These are phyloP conservation scores for Trachelus stipa DNA, from an alignment of 2,888 invertebrate species.

Conservation along the genomic window DNA sequence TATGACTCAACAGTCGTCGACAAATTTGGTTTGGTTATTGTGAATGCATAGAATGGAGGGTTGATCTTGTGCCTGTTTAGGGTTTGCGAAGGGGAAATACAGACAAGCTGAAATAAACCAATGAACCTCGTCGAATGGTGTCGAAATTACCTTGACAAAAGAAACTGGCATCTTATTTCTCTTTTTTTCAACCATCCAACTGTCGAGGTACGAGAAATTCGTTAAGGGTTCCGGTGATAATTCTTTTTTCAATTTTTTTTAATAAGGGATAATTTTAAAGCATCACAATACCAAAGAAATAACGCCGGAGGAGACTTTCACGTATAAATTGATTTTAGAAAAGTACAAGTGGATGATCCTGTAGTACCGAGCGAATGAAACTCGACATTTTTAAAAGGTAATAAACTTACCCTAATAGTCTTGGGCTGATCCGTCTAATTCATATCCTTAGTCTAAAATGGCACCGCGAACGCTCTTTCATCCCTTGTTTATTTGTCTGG, in stretches of 20 bases:
- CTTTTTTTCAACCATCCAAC: neutral
- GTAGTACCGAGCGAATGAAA: neutral
- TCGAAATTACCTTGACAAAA: neutral
- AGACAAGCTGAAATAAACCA: neutral
- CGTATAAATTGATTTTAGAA: neutral
- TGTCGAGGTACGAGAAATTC: neutral
- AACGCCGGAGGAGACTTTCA: neutral
- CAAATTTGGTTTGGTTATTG: neutral
- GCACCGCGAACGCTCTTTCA: no score
- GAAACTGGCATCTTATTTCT: neutral
- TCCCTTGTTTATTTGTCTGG: no score
- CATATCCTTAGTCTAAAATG: no score
- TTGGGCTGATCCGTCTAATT: no score
- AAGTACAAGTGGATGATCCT: neutral
- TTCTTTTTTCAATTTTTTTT: neutral
- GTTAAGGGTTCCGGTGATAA: neutral
- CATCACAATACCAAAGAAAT: neutral
- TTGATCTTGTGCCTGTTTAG: neutral
- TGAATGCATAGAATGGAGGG: neutral
- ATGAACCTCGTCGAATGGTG: neutral
- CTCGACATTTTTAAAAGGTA: neutral
- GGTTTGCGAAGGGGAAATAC: neutral
- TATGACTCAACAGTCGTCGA: neutral
- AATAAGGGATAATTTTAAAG: neutral
- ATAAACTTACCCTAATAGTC: no score